Evolutionary conservation across 2,797 vertebrate species (phyloP).

Genomic region (Phrynocephalus guinanensis): DNA sequence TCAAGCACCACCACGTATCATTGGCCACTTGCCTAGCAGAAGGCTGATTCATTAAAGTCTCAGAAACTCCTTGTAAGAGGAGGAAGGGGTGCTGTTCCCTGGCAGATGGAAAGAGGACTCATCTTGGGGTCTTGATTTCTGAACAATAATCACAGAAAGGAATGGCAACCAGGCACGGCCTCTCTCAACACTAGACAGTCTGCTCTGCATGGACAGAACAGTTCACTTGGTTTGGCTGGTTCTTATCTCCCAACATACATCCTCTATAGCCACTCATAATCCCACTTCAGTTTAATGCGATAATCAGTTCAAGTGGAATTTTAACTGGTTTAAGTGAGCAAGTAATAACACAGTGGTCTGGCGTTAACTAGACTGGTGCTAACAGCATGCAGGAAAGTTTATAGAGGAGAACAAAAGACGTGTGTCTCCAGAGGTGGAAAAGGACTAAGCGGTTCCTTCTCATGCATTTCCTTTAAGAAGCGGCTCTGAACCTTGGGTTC

Average conservation of each 20-base stretch:
- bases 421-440: neutral
- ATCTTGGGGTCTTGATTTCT: too few species aligned
- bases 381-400: neutral
- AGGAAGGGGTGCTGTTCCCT: neutral
- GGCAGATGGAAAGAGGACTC: neutral
- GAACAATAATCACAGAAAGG: neutral
- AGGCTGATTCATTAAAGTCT: neutral
- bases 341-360: neutral
- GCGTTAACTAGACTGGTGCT: neutral
- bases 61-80: neutral
- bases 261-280: neutral
- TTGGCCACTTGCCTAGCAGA: neutral
- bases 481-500: neutral
- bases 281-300: neutral
- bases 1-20: neutral
- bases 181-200: neutral
- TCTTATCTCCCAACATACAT: neutral
- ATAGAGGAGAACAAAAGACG: constrained; percentile 6
- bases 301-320: neutral
- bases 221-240: neutral
- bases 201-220: neutral
- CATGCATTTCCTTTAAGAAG: constrained; percentile 9
- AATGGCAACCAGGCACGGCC: too few species aligned
- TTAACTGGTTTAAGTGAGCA: fast-evolving
- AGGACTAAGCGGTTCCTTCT: neutral